phyloP scores from a whole-genome alignment of 2,888 invertebrate genomes.

The Cotesia congregata region DNA sequence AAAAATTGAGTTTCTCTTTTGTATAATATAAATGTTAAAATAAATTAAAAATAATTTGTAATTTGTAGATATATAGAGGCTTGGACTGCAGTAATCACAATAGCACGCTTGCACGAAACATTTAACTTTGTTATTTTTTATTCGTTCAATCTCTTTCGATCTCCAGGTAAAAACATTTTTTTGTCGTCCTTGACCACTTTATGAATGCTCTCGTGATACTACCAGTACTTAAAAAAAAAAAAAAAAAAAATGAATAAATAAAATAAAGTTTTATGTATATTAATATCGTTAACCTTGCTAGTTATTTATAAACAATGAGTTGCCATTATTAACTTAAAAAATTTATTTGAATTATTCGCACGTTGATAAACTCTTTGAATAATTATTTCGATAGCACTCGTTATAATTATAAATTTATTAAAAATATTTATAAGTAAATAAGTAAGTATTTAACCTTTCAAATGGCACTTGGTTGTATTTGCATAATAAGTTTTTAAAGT shows the following conservation, averaged over 20 bases:
- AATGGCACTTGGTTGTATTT: constrained; percentile 13
- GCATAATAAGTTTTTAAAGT: constrained; percentile 19
- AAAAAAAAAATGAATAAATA: constrained; percentile 23
- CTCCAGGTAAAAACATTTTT: constrained; percentile 32
- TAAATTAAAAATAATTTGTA: constrained; percentile 30
- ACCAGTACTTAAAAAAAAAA: constrained; percentile 6
- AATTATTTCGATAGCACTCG: not conserved
- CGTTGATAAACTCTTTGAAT: not conserved
- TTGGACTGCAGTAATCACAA: constrained; percentile 39
- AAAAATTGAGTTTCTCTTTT: constrained; percentile 19
- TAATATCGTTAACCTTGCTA: constrained; percentile 25
- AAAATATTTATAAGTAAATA: not conserved
- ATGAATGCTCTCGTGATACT: constrained; percentile 33
- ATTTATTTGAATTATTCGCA: constrained; percentile 3
- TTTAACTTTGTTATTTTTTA: constrained; percentile 7
- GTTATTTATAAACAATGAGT: not conserved
- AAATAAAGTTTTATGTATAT: constrained; percentile 29
- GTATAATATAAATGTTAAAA: constrained; percentile 23
- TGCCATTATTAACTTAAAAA: not conserved
- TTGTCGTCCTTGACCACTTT: constrained; percentile 48
- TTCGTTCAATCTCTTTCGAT: constrained; percentile 34
- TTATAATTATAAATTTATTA: not conserved
- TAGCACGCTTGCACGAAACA: constrained; percentile 46
- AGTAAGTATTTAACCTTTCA: not conserved
- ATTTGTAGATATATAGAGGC: no score